Conservation (phyloP, 1,140 invertebrate genomes). For the Lordiphosa clarofinis region DNA sequence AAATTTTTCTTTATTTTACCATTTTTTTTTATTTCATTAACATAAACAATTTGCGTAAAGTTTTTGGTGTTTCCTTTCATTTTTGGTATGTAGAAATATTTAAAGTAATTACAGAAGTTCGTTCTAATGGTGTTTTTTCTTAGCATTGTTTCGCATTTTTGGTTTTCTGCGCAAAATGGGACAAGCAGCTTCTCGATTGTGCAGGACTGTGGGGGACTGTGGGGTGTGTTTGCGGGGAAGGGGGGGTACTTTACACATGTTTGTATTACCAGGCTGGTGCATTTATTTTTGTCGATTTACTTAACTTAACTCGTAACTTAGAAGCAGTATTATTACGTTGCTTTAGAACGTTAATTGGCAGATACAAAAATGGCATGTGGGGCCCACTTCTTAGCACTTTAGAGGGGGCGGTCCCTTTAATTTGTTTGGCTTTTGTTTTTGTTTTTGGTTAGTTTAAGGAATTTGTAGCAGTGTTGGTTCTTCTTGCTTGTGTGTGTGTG, state of each 20-base stretch:
- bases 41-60: conserved; percentile 44
- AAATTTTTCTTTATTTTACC: conserved; percentile 58
- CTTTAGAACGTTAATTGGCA: conserved; percentile 71
- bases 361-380: conserved; percentile 68
- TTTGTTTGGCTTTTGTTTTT: conserved; percentile 35
- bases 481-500: conserved; percentile 16
- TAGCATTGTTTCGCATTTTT: conserved; percentile 43
- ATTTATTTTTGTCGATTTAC: conserved; percentile 67
- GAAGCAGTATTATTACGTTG: conserved; percentile 67
- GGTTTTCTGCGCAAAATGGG: conserved; percentile 27
- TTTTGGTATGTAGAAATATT: conserved; percentile 5
- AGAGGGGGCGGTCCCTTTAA: conserved; percentile 13
- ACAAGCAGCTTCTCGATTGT: conserved; percentile 9
- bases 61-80: conserved; percentile 11
- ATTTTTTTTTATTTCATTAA: conserved; percentile 50
- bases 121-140: conserved; percentile 1
- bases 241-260: not conserved
- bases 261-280: conserved; percentile 65
- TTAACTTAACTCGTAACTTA: conserved; percentile 72
- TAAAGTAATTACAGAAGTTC: conserved; percentile 9
- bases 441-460: conserved; percentile 74
- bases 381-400: conserved; percentile 35
- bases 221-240: not conserved
- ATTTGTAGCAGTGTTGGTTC: conserved; percentile 75
- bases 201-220: no score